phyloP scores from a whole-genome alignment of 2,113 vertebrate species.

The Tonatia bakeri region DNA sequence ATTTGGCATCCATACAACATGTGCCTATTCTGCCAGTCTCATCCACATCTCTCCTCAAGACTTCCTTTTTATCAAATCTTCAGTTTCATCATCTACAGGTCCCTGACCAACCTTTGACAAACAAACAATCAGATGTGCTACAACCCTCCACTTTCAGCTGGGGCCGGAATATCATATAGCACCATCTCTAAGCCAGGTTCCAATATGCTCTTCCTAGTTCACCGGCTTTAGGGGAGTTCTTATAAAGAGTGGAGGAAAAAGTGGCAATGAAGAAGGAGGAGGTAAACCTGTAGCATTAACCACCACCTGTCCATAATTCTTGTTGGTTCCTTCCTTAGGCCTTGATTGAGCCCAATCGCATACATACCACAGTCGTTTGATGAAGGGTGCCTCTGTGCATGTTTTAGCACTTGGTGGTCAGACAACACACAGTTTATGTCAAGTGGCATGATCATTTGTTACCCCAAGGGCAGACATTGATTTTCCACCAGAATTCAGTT shows the following conservation, averaged over 20 bases:
- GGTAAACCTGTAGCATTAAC: accelerated
- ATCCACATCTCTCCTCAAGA: not conserved
- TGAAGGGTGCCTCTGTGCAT: not conserved
- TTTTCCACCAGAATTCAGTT: not conserved
- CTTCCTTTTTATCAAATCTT: not conserved
- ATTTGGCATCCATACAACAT: not conserved
- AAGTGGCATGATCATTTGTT: not conserved
- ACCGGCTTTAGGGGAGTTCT: not conserved
- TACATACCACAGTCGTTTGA: not conserved
- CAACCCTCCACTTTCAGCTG: not conserved
- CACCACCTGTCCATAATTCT: not conserved
- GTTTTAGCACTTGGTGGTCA: not conserved
- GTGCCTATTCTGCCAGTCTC: not conserved
- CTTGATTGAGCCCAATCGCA: not conserved
- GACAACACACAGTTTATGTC: not conserved
- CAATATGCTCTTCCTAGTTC: not conserved
- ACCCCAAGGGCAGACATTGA: not conserved
- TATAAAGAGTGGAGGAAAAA: not conserved
- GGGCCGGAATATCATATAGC: not conserved
- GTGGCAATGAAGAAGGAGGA: not conserved
- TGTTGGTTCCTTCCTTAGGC: not conserved
- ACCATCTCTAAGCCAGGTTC: not conserved
- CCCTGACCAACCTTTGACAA: not conserved
- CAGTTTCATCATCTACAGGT: not conserved
- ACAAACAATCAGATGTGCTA: not conserved